Conservation (phyloP, 2,797 vertebrate species). For the Hydrocynus forskahlii region DNA sequence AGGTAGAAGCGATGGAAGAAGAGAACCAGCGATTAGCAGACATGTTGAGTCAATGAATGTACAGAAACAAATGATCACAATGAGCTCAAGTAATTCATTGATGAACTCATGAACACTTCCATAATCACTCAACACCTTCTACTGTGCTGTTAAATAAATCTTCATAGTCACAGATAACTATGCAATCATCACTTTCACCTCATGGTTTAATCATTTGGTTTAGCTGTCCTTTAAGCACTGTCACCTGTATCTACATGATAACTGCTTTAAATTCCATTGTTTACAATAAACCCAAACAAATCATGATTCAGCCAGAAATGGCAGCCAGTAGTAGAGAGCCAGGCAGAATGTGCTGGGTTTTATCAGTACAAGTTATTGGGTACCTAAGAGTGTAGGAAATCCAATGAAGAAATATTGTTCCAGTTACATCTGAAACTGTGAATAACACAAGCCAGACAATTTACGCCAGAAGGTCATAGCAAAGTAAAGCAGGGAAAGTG, state of each 20-base stretch:
- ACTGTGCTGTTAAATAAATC: not conserved
- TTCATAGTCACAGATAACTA: not conserved
- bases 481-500: slow-evolving; percentile 77
- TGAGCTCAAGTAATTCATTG: not conserved
- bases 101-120: not conserved
- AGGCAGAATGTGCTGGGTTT: slow-evolving; percentile 67
- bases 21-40: not conserved
- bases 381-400: slow-evolving; percentile 80
- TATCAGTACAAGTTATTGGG: slow-evolving; percentile 77
- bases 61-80: not conserved
- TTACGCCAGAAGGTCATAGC: slow-evolving; percentile 82
- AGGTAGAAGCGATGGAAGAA: slow-evolving; percentile 4
- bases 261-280: not conserved
- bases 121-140: not conserved
- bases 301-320: not conserved
- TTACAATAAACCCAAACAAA: slow-evolving; percentile 31
- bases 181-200: not conserved
- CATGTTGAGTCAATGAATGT: not conserved
- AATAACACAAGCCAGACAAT: slow-evolving; percentile 84
- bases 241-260: not conserved
- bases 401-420: slow-evolving; percentile 78
- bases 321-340: slow-evolving; percentile 64
- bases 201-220: not conserved
- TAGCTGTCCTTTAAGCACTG: not conserved
- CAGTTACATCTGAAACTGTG: slow-evolving; percentile 80